phyloP scores from a whole-genome alignment of 1,140 invertebrate genomes.

The Drosophila repletoides region DNA sequence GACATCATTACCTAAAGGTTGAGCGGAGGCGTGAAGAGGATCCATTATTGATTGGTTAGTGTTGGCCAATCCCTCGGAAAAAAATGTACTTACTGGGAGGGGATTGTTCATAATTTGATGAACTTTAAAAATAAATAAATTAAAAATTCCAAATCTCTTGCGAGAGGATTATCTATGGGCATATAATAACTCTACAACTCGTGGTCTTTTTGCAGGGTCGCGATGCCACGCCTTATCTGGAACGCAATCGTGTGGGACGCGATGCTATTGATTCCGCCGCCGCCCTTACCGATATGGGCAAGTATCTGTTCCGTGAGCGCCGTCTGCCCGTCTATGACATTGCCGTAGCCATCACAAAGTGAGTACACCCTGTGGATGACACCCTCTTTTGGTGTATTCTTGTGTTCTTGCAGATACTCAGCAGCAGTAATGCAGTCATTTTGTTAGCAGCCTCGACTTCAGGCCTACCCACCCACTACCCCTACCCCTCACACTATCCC shows the following conservation, averaged over 20 bases:
- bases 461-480: neutral
- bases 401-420: conserved; percentile 54
- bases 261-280: conserved; percentile 97
- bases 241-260: conserved; percentile 94
- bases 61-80: too few relatives aligned
- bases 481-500: neutral
- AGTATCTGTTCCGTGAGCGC: conserved; percentile 97
- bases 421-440: conserved; percentile 37
- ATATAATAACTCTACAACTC: neutral
- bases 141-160: too few relatives aligned
- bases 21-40: neutral
- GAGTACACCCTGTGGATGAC: conserved; percentile 82
- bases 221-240: conserved; percentile 96
- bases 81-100: too few relatives aligned
- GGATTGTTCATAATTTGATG: too few relatives aligned
- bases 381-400: conserved; percentile 37
- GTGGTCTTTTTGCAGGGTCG: conserved; percentile 87
- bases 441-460: conserved; percentile 20
- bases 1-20: neutral
- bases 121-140: too few relatives aligned
- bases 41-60: neutral
- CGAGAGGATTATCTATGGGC: too few relatives aligned
- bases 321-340: conserved; percentile 97
- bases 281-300: conserved; percentile 97
- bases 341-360: conserved; percentile 97